Evolutionary conservation across 2,888 invertebrate genomes (phyloP), one percentile per base, ranked within the genome.

Genomic region (Halictus quadricinctus): DNA sequence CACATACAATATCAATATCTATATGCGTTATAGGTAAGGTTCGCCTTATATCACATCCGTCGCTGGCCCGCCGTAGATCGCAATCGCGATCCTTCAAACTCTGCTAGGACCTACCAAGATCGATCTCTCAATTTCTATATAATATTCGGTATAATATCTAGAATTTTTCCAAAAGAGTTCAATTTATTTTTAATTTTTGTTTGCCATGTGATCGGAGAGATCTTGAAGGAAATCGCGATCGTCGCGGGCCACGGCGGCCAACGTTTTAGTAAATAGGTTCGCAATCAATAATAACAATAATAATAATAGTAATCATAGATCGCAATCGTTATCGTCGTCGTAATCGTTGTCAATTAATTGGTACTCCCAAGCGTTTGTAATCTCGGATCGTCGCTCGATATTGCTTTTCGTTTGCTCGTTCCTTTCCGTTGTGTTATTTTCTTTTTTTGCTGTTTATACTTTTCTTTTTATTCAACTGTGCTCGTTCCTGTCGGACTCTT

Each of bases 1-100:
- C 93, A 93, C 93, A 90, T 91, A 90, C 87, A 88, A 88, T 87
- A 88, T 88, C 81, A 76, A 87, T 88, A 90, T 90, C 84, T 89
- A 84, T 88, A 88, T 88, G 87, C 87, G 86, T 87, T 84, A 83
- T 84, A 88, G 83, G 87, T 88, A 81, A 87, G 87, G 85, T 85
- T 90, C 84, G 88, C 85, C 88, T 88, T 86, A 88, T 90, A 90
- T 90, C 90, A 90, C 90, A 90, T 90, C 88, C 81, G 85, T 90
- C 83, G 83, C 85, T 85, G 87, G 46, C 43, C 54, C 54, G 48
- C n/a, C 41, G 21, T 10, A 43, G 69, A 69, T 64, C 64, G 64
- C 4, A 13, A 64, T 36, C 69, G 41, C 54, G 3, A n/a, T 10
- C 54, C 2, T 54, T 54, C 54, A 1, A 54, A 54, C 54, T 21